Conservation (phyloP, 1,140 invertebrate species). For the Zophobas atratus region DNA sequence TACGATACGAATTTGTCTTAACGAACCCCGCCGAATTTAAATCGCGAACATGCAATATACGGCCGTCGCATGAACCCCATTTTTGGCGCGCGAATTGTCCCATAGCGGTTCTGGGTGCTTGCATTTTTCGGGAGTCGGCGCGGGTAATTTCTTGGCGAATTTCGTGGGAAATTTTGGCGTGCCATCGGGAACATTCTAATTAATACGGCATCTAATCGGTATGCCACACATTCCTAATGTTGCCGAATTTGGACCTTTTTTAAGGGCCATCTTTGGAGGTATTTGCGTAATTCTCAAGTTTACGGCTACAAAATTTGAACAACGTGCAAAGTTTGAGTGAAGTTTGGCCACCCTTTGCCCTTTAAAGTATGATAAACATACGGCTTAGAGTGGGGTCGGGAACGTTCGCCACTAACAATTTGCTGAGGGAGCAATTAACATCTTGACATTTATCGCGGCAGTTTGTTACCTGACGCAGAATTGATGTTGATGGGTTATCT, state of each 20-base stretch:
- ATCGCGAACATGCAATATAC: too few species aligned
- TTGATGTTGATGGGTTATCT: too few species aligned
- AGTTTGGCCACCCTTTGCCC: conserved; percentile 7
- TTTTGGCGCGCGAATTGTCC: too few species aligned
- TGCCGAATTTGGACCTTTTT: background rate
- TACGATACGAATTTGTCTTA: too few species aligned
- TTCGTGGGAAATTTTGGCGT: background rate
- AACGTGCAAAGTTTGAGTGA: conserved; percentile 2
- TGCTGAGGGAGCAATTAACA: background rate
- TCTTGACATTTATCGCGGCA: background rate
- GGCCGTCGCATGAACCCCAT: too few species aligned
- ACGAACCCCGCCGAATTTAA: too few species aligned
- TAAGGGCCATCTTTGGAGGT: background rate
- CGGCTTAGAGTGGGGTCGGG: background rate
- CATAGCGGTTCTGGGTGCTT: too few species aligned
- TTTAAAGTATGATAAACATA: conserved; percentile 7
- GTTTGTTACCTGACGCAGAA: too few species aligned
- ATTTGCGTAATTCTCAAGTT: background rate
- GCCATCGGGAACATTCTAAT: conserved; percentile 5
- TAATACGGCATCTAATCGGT: conserved; percentile 16
- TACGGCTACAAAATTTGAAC: conserved; percentile 3
- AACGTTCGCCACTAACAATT: background rate
- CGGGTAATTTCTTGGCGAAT: background rate
- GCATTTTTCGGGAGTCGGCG: too few species aligned
- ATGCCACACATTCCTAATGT: conserved; percentile 3